Evolutionary conservation across 1,140 invertebrate genomes (phyloP).

Genomic region (Plodia interpunctella): DNA sequence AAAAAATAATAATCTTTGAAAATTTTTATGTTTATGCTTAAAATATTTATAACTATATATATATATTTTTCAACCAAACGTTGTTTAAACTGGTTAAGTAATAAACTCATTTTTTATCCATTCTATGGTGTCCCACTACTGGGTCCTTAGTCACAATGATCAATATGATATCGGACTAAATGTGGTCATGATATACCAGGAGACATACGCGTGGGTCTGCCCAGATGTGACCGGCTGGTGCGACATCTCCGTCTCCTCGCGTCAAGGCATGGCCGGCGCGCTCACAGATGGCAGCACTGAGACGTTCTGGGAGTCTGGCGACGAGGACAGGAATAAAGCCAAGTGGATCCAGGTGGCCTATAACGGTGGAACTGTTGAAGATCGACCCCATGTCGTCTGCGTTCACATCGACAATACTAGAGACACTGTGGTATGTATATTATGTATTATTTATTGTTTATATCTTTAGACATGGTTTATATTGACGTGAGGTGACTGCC

Average conservation of each 20-base stretch:
- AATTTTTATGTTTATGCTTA: too few relatives aligned
- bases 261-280: constrained; percentile 94
- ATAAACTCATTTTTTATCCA: too few relatives aligned
- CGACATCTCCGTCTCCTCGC: constrained; percentile 93
- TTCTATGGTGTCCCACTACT: too few relatives aligned
- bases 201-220: constrained; percentile 54
- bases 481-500: too few relatives aligned
- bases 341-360: constrained; percentile 81
- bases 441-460: background rate
- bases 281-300: constrained; percentile 96
- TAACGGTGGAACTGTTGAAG: constrained; percentile 69
- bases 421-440: constrained; percentile 88
- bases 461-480: background rate
- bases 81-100: too few relatives aligned
- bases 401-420: constrained; percentile 96
- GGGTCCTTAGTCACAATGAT: too few relatives aligned
- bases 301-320: constrained; percentile 99
- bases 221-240: constrained; percentile 82
- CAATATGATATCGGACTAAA: background rate
- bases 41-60: too few relatives aligned
- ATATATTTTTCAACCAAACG: too few relatives aligned
- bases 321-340: constrained; percentile 95
- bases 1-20: too few relatives aligned
- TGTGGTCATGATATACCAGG: constrained; percentile 22
- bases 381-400: constrained; percentile 83